Evolutionary conservation across 2,797 vertebrate genomes (phyloP).

Genomic region (Esox masquinongy): DNA sequence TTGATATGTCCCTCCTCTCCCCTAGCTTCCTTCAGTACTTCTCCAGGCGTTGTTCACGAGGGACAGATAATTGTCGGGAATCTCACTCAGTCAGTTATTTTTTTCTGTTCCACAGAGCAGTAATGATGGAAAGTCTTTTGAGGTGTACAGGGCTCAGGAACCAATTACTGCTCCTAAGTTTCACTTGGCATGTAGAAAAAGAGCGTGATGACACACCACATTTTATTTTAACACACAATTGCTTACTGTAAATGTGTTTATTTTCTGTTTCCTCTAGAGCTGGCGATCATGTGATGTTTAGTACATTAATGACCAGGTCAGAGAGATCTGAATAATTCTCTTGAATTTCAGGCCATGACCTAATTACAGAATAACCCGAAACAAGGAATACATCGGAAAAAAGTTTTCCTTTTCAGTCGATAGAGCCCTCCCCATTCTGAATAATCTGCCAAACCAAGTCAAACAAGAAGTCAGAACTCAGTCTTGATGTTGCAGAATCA

Average conservation of each 20-base stretch:
- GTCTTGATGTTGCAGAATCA: constrained; percentile 56
- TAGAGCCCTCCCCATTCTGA: constrained; percentile 47
- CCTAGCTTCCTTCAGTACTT: constrained; percentile 43
- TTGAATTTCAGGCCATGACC: constrained; percentile 27
- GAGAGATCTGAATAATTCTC: constrained; percentile 34
- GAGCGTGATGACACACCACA: constrained; percentile 44
- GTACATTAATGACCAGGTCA: constrained; percentile 25
- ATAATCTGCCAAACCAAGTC: constrained; percentile 67
- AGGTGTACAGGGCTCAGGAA: constrained; percentile 58
- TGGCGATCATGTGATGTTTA: constrained; percentile 25
- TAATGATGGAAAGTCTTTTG: constrained; percentile 66
- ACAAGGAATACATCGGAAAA: constrained; percentile 21
- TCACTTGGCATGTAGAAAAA: constrained; percentile 35
- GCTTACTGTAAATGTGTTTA: constrained; percentile 29
- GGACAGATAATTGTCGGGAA: constrained; percentile 66
- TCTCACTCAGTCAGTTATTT: constrained; percentile 48
- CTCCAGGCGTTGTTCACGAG: constrained; percentile 42
- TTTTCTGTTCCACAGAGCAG: constrained; percentile 44
- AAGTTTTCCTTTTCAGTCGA: constrained; percentile 40
- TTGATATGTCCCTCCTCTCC: constrained; percentile 57
- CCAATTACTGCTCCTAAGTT: constrained; percentile 61
- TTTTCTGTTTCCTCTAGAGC: constrained; percentile 18
- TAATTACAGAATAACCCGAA: constrained; percentile 41
- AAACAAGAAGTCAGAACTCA: constrained; percentile 50
- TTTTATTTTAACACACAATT: constrained; percentile 50